phyloP scores from a whole-genome alignment of 2,113 vertebrate genomes.

The Glareola pratincola region DNA sequence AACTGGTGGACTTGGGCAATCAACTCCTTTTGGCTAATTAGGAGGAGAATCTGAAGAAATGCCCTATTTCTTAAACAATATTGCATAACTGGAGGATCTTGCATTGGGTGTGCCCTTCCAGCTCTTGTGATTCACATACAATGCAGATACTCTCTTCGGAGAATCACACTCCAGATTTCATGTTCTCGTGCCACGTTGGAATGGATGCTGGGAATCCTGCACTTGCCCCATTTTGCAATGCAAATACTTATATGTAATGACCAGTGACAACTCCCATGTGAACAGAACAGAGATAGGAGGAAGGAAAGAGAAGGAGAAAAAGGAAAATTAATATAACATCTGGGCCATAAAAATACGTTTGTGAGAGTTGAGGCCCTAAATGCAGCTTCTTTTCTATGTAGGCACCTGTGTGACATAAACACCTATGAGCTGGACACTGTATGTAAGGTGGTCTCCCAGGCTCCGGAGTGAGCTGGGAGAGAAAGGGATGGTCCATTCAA shows the following conservation, averaged over 20 bases:
- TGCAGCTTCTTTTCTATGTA: neutral
- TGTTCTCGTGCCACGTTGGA: neutral
- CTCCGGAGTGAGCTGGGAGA: neutral
- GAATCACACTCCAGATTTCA: neutral
- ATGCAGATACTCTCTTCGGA: neutral
- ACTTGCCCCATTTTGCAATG: neutral
- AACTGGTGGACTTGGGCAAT: neutral
- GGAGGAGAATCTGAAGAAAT: neutral
- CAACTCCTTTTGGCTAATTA: neutral
- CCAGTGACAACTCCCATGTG: neutral
- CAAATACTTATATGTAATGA: neutral
- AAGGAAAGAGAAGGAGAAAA: neutral
- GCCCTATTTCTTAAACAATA: neutral
- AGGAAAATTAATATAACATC: neutral
- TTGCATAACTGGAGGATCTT: neutral
- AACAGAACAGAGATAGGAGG: neutral
- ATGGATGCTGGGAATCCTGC: neutral
- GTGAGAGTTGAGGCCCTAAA: neutral
- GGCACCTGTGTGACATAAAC: neutral
- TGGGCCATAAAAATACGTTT: neutral
- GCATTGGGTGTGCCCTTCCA: neutral
- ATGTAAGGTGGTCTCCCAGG: neutral
- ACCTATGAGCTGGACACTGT: neutral
- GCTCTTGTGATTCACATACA: neutral
- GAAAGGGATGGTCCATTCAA: neutral